Evolutionary conservation across 2,113 vertebrate species (phyloP).

Genomic region (Bettongia penicillata): DNA sequence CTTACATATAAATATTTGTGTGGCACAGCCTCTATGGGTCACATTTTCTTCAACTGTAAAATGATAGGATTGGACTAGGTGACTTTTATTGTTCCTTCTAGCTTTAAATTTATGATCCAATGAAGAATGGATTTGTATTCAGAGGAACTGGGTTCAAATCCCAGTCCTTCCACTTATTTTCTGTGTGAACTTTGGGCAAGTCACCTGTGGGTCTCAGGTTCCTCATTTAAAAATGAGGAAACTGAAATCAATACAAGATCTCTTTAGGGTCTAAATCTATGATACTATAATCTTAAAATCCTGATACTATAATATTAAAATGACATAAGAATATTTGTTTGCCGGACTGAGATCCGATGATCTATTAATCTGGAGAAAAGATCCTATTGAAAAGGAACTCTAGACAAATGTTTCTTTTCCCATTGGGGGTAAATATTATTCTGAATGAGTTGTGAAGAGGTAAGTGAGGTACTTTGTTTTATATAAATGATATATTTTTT

Average conservation of each 20-base stretch:
- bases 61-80: not conserved
- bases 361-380: not conserved
- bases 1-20: not conserved
- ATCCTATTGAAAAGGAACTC: not conserved
- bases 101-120: not conserved
- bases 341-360: not conserved
- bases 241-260: not conserved
- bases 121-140: not conserved
- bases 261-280: not conserved
- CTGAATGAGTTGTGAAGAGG: not conserved
- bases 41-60: not conserved
- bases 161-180: not conserved
- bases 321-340: no score
- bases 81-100: not conserved
- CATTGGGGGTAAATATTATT: not conserved
- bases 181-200: not conserved
- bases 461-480: not conserved
- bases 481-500: not conserved
- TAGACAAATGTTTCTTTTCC: not conserved
- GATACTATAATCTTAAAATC: not conserved
- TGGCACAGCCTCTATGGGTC: not conserved
- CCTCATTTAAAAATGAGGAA: not conserved
- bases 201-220: not conserved
- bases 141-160: not conserved
- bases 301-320: not conserved